Conservation (phyloP, 2,113 vertebrate species). For the Catharus bicknelli region DNA sequence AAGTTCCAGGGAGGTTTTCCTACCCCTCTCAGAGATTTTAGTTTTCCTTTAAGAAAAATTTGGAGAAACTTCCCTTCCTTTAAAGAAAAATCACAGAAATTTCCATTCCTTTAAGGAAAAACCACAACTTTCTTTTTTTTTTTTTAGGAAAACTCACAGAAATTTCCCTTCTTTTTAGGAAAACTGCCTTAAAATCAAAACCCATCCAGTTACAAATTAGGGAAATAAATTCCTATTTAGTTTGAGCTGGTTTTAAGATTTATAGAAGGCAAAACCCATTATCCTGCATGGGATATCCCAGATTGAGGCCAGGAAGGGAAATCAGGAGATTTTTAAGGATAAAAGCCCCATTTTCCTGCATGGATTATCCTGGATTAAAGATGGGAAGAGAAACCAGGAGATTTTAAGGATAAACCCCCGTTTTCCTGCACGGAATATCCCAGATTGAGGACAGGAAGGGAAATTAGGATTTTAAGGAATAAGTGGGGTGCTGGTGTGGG, state of each 20-base stretch:
- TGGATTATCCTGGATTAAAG: fast-evolving
- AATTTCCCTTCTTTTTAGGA: neutral
- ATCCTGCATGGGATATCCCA: fast-evolving
- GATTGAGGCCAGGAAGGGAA: neutral
- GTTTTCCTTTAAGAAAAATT: neutral
- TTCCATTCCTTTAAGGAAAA: neutral
- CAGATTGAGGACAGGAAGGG: fast-evolving
- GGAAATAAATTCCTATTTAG: neutral
- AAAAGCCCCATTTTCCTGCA: too few relatives aligned
- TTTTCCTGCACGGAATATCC: neutral
- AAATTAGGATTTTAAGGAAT: neutral
- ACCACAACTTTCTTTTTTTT: too few relatives aligned
- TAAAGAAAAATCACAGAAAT: too few relatives aligned
- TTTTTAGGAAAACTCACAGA: neutral
- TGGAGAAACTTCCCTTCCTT: neutral
- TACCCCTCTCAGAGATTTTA: too few relatives aligned
- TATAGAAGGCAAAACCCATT: neutral
- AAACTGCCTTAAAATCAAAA: neutral
- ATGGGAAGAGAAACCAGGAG: neutral
- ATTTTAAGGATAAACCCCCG: neutral
- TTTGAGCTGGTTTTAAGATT: fast-evolving
- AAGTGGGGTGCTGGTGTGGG: neutral
- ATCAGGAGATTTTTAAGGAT: neutral
- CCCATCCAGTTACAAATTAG: neutral
- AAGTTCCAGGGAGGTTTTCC: neutral